Evolutionary conservation across 2,797 vertebrate genomes (phyloP), one percentile per base, ranked within the genome.

Genomic region (Poecilia picta): DNA sequence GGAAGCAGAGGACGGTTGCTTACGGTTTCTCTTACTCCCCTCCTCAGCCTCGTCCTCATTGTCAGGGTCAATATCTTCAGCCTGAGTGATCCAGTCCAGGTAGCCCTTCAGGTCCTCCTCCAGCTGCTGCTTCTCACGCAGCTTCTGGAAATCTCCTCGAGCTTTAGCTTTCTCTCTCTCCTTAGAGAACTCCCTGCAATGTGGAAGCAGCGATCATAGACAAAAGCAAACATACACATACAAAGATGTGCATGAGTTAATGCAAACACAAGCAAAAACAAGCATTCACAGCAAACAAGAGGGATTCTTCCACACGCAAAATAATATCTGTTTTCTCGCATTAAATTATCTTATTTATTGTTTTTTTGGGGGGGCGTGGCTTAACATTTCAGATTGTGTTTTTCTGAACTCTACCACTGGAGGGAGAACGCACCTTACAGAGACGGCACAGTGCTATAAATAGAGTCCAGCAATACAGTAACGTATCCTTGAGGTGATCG

Each of bases 81-180:
- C 98, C 89, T 99, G 98, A 41, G 98, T 99, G 91, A 99, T 99
- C 98, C 98, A 99, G 86, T 99, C 98, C 91, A 99, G 94, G 93
- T 99, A 99, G 66, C 98, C 98, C 92, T 98, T 99, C 85, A 99
- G 95, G 84, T 99, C 98, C 90, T 99, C 98, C 81, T 99, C 98
- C 31, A 99, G 95, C 93, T 99, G 98, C 88, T 99, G 98, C 87
- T 99, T 99, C 88, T 99, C 98, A 53, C 98, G 96, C 70, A 99
- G 95, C 90, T 99, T 99, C 95, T 99, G 98, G 91, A 99, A 99
- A 91, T 99, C 98, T 84, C 98, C 98, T 0, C 98, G 96, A 15
- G 98, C 98, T 93, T 99, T 99, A 43, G 98, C 98, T 94, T 99
- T 99, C 93, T 99, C 98, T 87, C 98, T 96, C 95, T 99, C 98